Percentiles rank a stretch among this genome's conserved stretches.
Conservation (phyloP, 2,113 vertebrate genomes). For the Carlito syrichta region DNA sequence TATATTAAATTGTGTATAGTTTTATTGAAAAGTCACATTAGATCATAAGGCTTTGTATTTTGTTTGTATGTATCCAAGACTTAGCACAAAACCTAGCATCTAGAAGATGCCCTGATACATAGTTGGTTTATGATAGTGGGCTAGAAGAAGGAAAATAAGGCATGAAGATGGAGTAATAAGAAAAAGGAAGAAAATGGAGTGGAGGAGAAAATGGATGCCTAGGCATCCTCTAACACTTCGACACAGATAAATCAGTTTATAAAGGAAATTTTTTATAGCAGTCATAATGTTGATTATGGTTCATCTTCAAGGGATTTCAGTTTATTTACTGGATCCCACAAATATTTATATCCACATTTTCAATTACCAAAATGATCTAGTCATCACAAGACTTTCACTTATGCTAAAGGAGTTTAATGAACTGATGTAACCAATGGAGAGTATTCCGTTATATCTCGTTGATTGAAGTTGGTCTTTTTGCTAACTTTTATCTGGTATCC, state of each 20-base stretch:
- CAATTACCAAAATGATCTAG: background rate
- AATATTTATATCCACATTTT: background rate
- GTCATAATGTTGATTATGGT: background rate
- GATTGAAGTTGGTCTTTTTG: background rate
- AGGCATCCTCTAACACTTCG: background rate
- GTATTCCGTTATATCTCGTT: background rate
- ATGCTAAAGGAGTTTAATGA: background rate
- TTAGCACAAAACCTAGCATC: background rate
- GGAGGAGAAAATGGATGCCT: background rate
- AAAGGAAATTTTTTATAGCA: background rate
- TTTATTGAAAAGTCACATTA: background rate
- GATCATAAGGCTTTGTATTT: background rate
- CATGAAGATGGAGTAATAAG: background rate
- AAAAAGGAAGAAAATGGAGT: background rate
- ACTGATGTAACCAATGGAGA: background rate
- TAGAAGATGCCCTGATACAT: background rate
- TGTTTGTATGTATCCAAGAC: background rate
- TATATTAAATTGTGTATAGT: background rate
- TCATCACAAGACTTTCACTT: background rate
- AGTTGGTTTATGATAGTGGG: background rate
- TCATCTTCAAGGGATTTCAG: background rate
- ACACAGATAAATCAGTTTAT: background rate
- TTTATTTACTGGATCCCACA: background rate
- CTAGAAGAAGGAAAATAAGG: background rate
- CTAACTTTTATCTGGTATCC: background rate